Percentiles rank a stretch among this genome's conserved stretches.
These are phyloP conservation scores for Perdita meconis DNA, from an alignment of 2,888 invertebrate genomes.

Conservation along the genomic window DNA sequence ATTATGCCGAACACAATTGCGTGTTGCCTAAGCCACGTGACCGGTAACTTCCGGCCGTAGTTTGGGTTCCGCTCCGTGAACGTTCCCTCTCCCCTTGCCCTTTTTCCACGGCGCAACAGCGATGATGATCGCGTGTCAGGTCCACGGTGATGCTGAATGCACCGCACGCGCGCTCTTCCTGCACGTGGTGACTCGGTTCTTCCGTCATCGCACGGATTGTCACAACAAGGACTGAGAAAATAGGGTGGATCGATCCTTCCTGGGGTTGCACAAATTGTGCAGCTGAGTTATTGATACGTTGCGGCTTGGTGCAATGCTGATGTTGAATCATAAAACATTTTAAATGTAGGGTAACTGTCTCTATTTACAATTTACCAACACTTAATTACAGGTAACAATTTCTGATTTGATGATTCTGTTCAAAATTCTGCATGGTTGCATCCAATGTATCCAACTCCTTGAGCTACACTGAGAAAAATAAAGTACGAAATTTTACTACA, in stretches of 20 bases:
- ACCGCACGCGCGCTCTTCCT: conserved; percentile 36
- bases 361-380: too few species aligned
- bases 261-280: neutral
- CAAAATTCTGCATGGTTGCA: too few species aligned
- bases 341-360: neutral
- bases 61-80: conserved; percentile 83
- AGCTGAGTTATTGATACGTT: neutral
- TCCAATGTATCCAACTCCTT: too few species aligned
- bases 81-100: conserved; percentile 57
- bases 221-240: conserved; percentile 38
- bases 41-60: conserved; percentile 83
- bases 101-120: conserved; percentile 43
- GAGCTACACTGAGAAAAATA: too few species aligned
- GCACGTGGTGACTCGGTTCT: conserved; percentile 27
- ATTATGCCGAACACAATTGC: conserved; percentile 84
- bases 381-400: too few species aligned
- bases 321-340: neutral
- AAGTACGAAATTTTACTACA: too few species aligned
- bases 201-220: conserved; percentile 35
- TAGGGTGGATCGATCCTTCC: neutral
- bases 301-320: neutral
- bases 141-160: conserved; percentile 38
- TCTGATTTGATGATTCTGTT: too few species aligned
- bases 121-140: conserved; percentile 65
- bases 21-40: conserved; percentile 84